Evolutionary conservation across 2,113 vertebrate genomes (phyloP), one percentile per base, ranked within the genome.

Genomic region (Neopipo cinnamomea): DNA sequence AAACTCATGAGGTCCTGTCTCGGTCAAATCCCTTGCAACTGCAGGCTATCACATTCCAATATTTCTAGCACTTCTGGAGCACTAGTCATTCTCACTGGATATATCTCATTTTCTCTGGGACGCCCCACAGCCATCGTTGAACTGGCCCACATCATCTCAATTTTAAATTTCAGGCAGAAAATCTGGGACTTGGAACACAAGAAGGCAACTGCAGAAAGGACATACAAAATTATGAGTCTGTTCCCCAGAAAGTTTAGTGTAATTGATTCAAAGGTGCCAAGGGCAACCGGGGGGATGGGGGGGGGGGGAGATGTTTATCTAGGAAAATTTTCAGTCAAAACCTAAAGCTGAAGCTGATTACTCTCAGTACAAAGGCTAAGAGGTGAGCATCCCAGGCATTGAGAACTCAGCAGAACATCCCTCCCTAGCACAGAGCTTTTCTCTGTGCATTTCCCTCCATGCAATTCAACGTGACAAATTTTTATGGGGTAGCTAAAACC

Each of bases 291-390:
- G 0, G 19, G 14, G 18, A 63, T 10, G 22, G 79, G 37, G 8
- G 0, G 0, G 19, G 14, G 18, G 59, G 12, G 22, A 82, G 37
- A 79, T 15, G 7, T 11, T 88, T 72, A 71, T 41, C 58, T 74
- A 78, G 44, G 28, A 93, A 31, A 89, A 70, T n/a, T 62, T 89
- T 52, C 39, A 52, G 41, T 47, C 30, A 79, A 84, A 91, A 71
- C 39, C 79, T 56, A 73, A 62, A 72, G 33, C 44, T 83, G 49
- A 94, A 92, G 42, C 15, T 21, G 12, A 63, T 2, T 52, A 55
- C 25, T 74, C 6, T 70, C 33, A 52, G 44, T 50, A 61, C 28
- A 75, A 82, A 85, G 15, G 17, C 13, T 39, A 27, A 86, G 41
- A 81, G 27, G 22, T 17, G 18, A 58, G 37, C 37, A 68, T 30